These are phyloP conservation scores for Ceratitis capitata DNA, from an alignment of 1,140 invertebrate species.

Conservation along the genomic window DNA sequence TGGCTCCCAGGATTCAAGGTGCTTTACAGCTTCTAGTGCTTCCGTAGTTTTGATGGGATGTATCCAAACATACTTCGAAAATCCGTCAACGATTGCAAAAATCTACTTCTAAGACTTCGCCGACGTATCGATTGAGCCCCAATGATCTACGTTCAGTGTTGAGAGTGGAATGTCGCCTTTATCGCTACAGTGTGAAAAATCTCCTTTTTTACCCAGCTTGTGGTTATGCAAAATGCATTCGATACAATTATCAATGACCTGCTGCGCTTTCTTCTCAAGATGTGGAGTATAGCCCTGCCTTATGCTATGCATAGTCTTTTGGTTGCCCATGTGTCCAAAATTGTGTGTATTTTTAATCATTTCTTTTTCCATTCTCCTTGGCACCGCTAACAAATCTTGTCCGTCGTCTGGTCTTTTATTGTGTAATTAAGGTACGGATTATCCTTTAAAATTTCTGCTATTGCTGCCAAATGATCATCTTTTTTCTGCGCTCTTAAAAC, in stretches of 20 bases:
- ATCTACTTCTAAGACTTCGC: conserved; percentile 50
- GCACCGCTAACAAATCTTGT: conserved; percentile 11
- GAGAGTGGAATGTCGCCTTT: conserved; percentile 48
- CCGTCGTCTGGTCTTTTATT: background rate
- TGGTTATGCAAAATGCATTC: conserved; percentile 38
- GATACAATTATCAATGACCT: background rate
- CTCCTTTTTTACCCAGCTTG: conserved; percentile 43
- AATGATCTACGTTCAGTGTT: conserved; percentile 51
- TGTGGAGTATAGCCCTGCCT: conserved; percentile 47
- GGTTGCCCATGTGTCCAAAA: background rate
- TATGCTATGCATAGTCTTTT: background rate
- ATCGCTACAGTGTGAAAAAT: conserved; percentile 45
- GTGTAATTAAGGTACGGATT: background rate
- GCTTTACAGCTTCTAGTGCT: too few relatives aligned
- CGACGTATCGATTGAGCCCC: conserved; percentile 44
- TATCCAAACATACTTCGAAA: conserved; percentile 64
- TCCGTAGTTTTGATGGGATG: conserved; percentile 45
- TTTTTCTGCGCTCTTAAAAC: background rate
- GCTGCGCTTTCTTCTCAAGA: background rate
- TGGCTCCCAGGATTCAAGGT: background rate
- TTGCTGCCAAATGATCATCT: background rate
- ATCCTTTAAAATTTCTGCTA: background rate
- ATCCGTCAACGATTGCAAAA: conserved; percentile 61
- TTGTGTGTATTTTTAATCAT: background rate
- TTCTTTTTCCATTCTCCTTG: conserved; percentile 16